These are phyloP conservation scores for Chromis chromis DNA, from an alignment of 2,797 vertebrate species.

Conservation along the genomic window DNA sequence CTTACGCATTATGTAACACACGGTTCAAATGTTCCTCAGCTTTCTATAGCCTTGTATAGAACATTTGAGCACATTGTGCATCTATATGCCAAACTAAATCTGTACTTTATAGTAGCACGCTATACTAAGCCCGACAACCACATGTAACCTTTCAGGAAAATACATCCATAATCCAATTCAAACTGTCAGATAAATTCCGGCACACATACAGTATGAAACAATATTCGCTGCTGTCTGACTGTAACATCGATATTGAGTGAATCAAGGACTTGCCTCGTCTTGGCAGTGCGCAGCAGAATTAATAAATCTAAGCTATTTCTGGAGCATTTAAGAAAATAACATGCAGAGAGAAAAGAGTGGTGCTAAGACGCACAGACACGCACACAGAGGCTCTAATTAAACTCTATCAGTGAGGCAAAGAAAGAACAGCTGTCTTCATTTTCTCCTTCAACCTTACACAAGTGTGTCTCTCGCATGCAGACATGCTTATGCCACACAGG, in stretches of 20 bases:
- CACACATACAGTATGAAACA: conserved; percentile 14
- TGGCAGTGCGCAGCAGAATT: conserved; percentile 40
- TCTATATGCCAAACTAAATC: not conserved
- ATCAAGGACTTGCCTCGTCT: conserved; percentile 33
- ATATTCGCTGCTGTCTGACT: not conserved
- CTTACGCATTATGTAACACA: conserved; percentile 44
- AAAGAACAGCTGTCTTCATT: conserved; percentile 77
- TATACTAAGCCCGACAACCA: not conserved
- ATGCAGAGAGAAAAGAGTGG: conserved; percentile 50
- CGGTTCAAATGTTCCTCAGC: conserved; percentile 37
- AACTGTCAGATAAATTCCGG: conserved; percentile 9
- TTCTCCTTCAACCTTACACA: conserved; percentile 61
- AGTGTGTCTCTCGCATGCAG: conserved; percentile 43
- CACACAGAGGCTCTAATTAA: conserved; percentile 70
- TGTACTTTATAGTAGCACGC: not conserved
- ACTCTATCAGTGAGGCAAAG: conserved; percentile 76
- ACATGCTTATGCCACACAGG: conserved; percentile 40
- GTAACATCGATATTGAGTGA: conserved; percentile 25
- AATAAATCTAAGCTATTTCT: conserved; percentile 67
- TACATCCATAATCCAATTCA: not conserved
- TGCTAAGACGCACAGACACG: conserved; percentile 24
- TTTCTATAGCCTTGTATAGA: conserved; percentile 11
- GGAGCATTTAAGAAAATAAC: conserved; percentile 60
- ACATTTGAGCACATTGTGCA: not conserved
- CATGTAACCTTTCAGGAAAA: not conserved